Evolutionary conservation across 2,888 invertebrate species (phyloP).

Genomic region (Cataglyphis altisquamis): DNA sequence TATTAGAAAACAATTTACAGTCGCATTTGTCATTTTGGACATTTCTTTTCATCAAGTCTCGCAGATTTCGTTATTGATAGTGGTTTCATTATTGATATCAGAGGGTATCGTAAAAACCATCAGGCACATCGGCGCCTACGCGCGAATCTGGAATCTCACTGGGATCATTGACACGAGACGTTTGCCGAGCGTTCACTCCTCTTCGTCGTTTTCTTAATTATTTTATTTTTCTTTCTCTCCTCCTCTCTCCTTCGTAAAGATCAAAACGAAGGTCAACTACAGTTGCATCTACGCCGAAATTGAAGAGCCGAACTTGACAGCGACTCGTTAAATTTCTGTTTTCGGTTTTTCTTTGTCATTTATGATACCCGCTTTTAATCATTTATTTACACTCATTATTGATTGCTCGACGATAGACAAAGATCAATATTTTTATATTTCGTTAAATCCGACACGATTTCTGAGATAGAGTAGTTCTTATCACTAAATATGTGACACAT

Average conservation of each 20-base stretch:
- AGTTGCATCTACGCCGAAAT: constrained; percentile 32
- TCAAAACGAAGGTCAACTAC: constrained; percentile 54
- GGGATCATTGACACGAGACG: constrained; percentile 23
- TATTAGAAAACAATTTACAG: constrained; percentile 21
- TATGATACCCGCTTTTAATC: neutral
- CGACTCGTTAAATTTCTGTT: constrained; percentile 17
- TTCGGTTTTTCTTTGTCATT: neutral
- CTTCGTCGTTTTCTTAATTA: constrained; percentile 29
- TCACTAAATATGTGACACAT: neutral
- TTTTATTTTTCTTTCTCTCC: constrained; percentile 30
- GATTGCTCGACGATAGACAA: neutral
- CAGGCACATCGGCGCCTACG: neutral
- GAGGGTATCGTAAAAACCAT: constrained; percentile 2
- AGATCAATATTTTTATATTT: neutral
- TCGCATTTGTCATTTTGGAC: constrained; percentile 8
- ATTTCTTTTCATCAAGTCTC: constrained; percentile 4
- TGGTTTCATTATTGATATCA: constrained; percentile 7
- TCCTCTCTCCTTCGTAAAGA: constrained; percentile 12
- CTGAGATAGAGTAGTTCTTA: no score
- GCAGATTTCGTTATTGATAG: constrained; percentile 13
- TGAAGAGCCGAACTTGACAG: neutral
- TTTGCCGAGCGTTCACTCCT: constrained; percentile 26
- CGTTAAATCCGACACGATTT: neutral
- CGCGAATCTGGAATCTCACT: constrained; percentile 47
- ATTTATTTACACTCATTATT: neutral